Evolutionary conservation across 2,113 vertebrate species (phyloP).

Genomic region (Ictidomys tridecemlineatus): DNA sequence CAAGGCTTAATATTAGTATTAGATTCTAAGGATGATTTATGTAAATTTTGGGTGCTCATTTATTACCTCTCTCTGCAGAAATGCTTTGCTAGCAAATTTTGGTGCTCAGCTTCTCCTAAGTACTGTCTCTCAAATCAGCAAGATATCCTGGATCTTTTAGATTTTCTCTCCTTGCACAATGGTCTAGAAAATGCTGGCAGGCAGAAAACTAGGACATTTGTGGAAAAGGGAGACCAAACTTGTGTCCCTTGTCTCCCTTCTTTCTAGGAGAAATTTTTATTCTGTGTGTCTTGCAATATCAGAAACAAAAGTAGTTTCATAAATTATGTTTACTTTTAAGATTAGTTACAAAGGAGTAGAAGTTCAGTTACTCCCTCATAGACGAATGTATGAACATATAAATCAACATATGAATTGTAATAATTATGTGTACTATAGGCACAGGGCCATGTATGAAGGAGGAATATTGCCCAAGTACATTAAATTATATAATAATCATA

Average conservation of each 20-base stretch:
- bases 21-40: neutral
- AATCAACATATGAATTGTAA: neutral
- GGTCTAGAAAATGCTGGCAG: neutral
- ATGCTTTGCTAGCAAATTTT: neutral
- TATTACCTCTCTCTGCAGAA: neutral
- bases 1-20: neutral
- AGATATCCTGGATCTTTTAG: neutral
- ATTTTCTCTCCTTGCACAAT: too few relatives aligned
- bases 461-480: neutral
- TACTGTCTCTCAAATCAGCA: neutral
- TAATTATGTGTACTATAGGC: neutral
- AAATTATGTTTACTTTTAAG: neutral
- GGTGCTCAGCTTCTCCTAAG: neutral
- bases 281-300: neutral
- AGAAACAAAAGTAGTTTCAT: neutral
- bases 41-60: neutral
- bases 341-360: neutral
- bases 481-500: neutral
- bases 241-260: neutral
- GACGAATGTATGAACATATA: neutral
- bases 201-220: neutral
- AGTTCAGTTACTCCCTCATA: neutral
- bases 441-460: neutral
- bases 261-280: neutral
- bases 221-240: neutral